These are phyloP conservation scores for Drosophila longiperda DNA, from an alignment of 2,888 invertebrate species.

Conservation along the genomic window DNA sequence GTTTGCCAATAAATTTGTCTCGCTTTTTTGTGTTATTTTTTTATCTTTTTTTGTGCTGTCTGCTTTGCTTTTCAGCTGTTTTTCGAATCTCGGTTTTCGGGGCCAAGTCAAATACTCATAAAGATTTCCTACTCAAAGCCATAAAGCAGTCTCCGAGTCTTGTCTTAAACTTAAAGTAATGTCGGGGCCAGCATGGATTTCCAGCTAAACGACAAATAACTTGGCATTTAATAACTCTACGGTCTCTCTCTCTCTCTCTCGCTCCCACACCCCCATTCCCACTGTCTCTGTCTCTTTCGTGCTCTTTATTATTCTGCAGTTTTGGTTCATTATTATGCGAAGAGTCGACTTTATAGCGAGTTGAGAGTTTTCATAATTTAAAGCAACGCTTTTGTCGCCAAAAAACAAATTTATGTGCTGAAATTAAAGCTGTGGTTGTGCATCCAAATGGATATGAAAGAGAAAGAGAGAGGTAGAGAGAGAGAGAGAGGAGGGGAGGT, in stretches of 20 bases:
- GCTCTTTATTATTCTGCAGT: conserved; percentile 8
- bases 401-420: conserved; percentile 68
- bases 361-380: conserved; percentile 59
- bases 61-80: not conserved
- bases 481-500: not conserved
- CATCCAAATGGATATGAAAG: conserved; percentile 2
- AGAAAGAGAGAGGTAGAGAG: not conserved
- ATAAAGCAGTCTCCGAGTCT: conserved; percentile 70
- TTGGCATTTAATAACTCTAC: conserved; percentile 79
- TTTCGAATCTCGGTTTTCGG: conserved; percentile 19
- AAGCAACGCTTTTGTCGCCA: conserved; percentile 66
- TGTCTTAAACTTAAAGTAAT: conserved; percentile 70
- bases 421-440: conserved; percentile 63
- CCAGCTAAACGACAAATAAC: conserved; percentile 81
- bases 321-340: conserved; percentile 67
- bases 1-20: conserved; percentile 75
- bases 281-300: not conserved
- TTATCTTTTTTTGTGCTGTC: conserved; percentile 9
- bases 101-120: conserved; percentile 57
- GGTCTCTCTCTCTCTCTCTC: conserved; percentile 3
- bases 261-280: not conserved
- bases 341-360: conserved; percentile 55
- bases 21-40: conserved; percentile 30
- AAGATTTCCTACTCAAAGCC: conserved; percentile 77
- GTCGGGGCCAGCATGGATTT: conserved; percentile 66